Percentiles rank a stretch among this genome's conserved stretches.
phyloP scores from a whole-genome alignment of 2,797 vertebrate species.

The Eremophila alpestris region DNA sequence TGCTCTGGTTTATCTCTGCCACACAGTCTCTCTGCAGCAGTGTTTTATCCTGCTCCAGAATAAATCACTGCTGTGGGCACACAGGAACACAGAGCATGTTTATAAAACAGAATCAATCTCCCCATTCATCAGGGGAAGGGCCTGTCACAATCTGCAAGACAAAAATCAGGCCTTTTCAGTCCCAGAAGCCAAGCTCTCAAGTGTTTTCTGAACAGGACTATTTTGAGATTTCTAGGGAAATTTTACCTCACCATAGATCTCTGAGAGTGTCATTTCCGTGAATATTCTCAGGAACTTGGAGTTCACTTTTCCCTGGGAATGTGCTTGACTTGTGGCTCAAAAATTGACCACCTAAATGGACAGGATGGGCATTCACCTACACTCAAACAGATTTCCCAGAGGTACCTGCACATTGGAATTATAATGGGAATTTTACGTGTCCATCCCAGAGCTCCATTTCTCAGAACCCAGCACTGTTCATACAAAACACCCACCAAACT shows the following conservation, averaged over 20 bases:
- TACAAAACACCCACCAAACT: neutral
- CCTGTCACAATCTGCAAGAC: neutral
- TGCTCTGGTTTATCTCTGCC: neutral
- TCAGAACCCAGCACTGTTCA: neutral
- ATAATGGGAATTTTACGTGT: neutral
- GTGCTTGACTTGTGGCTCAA: neutral
- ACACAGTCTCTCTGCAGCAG: neutral
- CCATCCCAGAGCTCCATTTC: neutral
- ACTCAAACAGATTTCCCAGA: neutral
- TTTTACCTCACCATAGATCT: neutral
- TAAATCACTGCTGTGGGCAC: neutral
- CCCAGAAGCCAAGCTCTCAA: neutral
- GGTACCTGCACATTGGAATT: neutral
- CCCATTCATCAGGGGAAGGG: neutral
- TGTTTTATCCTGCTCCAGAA: neutral
- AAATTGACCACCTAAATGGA: neutral
- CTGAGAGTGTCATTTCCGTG: neutral
- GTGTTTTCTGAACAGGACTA: neutral
- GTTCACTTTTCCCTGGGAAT: neutral
- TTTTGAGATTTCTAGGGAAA: conserved; percentile 6
- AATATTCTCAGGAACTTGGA: neutral
- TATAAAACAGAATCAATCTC: neutral
- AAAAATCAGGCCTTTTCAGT: neutral
- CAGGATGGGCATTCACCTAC: neutral
- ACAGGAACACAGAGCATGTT: neutral